phyloP scores from a whole-genome alignment of 2,113 vertebrate species.

The Mobula hypostoma region DNA sequence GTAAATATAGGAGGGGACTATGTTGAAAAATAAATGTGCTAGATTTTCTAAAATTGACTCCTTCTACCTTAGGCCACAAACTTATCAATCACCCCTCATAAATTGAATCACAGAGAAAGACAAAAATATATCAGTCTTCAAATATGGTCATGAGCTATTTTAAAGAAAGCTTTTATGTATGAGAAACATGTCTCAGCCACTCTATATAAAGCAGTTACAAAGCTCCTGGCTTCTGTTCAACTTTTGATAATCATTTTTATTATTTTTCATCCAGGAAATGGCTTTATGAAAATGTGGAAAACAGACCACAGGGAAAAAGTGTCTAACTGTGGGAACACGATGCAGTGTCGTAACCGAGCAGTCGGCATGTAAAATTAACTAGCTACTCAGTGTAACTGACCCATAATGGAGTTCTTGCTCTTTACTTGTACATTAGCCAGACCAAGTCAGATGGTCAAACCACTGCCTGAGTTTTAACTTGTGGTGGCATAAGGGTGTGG shows the following conservation, averaged over 20 bases:
- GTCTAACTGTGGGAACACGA: not conserved
- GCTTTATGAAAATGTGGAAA: constrained; percentile 12
- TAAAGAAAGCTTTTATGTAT: not conserved
- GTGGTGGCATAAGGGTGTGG: not conserved
- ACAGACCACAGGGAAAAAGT: not conserved
- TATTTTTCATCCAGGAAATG: not conserved
- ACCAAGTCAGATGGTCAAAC: not conserved
- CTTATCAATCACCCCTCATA: too few species aligned
- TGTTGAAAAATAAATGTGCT: too few species aligned
- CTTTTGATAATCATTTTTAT: not conserved
- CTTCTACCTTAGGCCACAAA: too few species aligned
- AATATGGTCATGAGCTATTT: not conserved
- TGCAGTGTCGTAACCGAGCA: not conserved
- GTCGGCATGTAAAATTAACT: not conserved
- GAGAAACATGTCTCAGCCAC: not conserved
- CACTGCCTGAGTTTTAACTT: not conserved
- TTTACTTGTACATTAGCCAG: not conserved
- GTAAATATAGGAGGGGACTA: too few species aligned
- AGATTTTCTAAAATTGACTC: too few species aligned
- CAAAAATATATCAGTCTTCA: not conserved
- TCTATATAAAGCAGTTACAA: not conserved
- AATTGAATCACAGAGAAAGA: not conserved
- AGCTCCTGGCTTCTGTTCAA: not conserved
- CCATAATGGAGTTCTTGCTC: not conserved
- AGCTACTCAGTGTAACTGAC: not conserved